Evolutionary conservation across 2,113 vertebrate species (phyloP), one percentile per base, ranked within the genome.

Genomic region (Lampris incognitus): DNA sequence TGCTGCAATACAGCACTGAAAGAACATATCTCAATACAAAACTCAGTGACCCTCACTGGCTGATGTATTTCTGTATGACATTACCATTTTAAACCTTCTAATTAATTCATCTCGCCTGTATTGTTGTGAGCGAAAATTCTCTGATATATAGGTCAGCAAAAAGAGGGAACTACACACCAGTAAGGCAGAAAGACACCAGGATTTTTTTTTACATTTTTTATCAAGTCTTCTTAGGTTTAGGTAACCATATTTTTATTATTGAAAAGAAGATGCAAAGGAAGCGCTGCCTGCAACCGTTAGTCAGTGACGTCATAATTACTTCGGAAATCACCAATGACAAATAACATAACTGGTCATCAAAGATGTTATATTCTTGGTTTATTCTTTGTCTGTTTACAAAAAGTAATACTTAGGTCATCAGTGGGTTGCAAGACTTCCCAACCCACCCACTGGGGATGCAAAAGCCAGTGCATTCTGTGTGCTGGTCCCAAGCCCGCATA

Each of bases 81-180:
- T 64, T 36, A 6, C 38, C 57, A 56, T 60, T 81, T 50, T 50
- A 62, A 9, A 2, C 3, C 70, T 83, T 75, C 7, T 54, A 61
- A 78, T 70, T 69, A 66, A 83, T 85, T 72, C 66, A 85, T 64
- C 58, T 46, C 41, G 11, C 38, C 37, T 50, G 77, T 13, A 60
- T 72, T 66, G 55, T 11, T 9, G 6, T 6, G 59, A 66, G 72
- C 44, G 74, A 68, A 85, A 24, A 3, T 13, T 58, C 50, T 24
- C 13, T 5, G 46, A 36, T 13, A 72, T 24, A 46, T 74, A 39
- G 40, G 59, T 9, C 66, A 58, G 73, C 2, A 8, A 72, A 46
- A 24, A 69, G 69, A 59, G 54, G 74, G 52, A 76, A 5, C 55
- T 46, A 46, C 4, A 5, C 44, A 5, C 7, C 44, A 46, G 4